A percentile compares a stretch with the other conserved stretches of the same genome.
phyloP scores from a whole-genome alignment of 2,797 vertebrate genomes.

The Sebastes diaconus region DNA sequence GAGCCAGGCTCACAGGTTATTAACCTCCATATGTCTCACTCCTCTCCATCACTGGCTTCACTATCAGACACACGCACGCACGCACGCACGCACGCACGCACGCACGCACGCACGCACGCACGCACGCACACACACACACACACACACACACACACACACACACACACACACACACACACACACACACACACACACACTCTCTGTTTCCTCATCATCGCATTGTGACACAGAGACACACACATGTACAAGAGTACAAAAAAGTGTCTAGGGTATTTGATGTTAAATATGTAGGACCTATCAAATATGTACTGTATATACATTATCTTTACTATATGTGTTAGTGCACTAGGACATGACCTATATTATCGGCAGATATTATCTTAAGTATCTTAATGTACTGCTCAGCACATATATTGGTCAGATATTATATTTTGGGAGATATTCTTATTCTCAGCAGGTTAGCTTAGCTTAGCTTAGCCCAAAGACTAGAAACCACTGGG shows the following conservation, averaged over 20 bases:
- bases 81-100: neutral
- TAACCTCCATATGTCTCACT: slow-evolving; percentile 47
- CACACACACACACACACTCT: neutral
- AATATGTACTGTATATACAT: neutral
- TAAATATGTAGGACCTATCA: neutral
- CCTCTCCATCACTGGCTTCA: slow-evolving; percentile 20
- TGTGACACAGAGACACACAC: slow-evolving; percentile 1
- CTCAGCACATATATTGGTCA: neutral
- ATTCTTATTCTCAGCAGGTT: neutral
- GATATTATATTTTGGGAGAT: neutral
- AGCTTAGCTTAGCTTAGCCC: neutral
- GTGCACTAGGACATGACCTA: neutral
- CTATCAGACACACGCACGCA: neutral
- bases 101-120: neutral
- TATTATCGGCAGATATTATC: neutral
- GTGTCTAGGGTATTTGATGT: neutral
- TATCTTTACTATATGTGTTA: neutral
- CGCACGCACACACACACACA: neutral
- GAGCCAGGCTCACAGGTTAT: slow-evolving; percentile 34
- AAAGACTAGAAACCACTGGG: neutral
- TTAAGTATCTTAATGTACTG: neutral
- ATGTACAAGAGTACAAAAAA: neutral
- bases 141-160: neutral
- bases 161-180: neutral
- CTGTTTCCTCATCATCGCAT: slow-evolving; percentile 3